phyloP scores from a whole-genome alignment of 2,888 invertebrate genomes.

The Piscicola geometra region DNA sequence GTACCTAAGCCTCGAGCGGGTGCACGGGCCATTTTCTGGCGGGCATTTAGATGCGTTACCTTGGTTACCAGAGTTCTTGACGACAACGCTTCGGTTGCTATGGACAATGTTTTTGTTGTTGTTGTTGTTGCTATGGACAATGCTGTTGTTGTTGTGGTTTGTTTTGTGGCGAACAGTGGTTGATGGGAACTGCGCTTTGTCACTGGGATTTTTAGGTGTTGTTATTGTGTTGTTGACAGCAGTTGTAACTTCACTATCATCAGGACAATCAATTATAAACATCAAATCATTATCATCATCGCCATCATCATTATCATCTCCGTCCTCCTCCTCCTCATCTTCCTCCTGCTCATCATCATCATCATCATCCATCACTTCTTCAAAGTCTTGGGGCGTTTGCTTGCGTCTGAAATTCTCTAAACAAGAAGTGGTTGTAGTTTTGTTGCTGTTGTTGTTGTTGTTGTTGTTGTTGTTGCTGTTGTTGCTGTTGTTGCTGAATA shows the following conservation, averaged over 20 bases:
- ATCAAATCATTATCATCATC: neutral
- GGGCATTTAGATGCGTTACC: neutral
- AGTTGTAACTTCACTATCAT: neutral
- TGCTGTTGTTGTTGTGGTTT: conserved; percentile 5
- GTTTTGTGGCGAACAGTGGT: neutral
- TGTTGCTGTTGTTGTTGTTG: conserved; percentile 11
- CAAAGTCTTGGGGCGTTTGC: neutral
- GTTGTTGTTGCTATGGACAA: conserved; percentile 1
- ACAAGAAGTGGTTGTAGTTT: neutral
- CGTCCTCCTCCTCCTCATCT: neutral
- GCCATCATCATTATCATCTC: conserved; percentile 5
- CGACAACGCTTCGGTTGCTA: neutral
- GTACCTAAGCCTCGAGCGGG: neutral
- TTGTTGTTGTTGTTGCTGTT: neutral
- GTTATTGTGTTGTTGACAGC: conserved; percentile 8
- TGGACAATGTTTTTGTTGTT: conserved; percentile 1
- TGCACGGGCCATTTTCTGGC: neutral
- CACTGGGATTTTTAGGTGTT: neutral
- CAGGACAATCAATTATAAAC: neutral
- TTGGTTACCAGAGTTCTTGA: neutral
- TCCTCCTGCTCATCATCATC: conserved; percentile 7
- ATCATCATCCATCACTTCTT: neutral
- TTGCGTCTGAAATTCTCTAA: neutral
- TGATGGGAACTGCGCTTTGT: neutral
- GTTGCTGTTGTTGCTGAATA: too few species aligned